Evolutionary conservation across 2,113 vertebrate genomes (phyloP).

Genomic region (Lycocorax pyrrhopterus): DNA sequence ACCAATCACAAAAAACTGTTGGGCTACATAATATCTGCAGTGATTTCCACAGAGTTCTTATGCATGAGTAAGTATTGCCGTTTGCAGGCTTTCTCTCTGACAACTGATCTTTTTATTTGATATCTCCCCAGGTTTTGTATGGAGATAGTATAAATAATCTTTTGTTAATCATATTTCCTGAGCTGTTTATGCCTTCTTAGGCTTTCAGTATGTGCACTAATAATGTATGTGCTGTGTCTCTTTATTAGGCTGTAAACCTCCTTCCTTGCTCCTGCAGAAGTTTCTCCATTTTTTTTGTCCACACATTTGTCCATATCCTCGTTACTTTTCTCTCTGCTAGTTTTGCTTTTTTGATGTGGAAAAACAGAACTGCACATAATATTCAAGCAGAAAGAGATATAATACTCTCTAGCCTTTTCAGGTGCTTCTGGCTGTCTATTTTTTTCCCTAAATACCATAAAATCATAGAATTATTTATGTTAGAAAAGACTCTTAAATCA

Average conservation of each 20-base stretch:
- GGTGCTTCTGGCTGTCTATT: background rate
- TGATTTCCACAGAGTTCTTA: background rate
- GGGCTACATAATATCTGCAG: background rate
- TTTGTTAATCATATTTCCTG: background rate
- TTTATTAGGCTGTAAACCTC: background rate
- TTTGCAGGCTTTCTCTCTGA: background rate
- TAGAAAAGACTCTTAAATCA: background rate
- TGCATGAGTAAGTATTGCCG: rapidly evolving
- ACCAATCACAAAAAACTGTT: background rate
- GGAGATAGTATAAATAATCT: background rate
- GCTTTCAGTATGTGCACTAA: background rate
- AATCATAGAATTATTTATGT: background rate
- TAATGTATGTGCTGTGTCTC: background rate
- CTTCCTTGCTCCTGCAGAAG: background rate
- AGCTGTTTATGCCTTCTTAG: background rate
- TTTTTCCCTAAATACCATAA: background rate
- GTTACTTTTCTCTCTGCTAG: background rate
- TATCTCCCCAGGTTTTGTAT: background rate
- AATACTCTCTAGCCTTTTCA: background rate
- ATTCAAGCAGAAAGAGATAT: background rate
- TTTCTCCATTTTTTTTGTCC: background rate
- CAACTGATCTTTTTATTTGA: background rate
- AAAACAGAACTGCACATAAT: background rate
- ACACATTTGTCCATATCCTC: background rate
- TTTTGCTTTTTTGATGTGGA: background rate